A percentile compares a stretch with the other conserved stretches of the same genome.
phyloP scores from a whole-genome alignment of 2,888 invertebrate genomes.

The Drosophila helvetica region DNA sequence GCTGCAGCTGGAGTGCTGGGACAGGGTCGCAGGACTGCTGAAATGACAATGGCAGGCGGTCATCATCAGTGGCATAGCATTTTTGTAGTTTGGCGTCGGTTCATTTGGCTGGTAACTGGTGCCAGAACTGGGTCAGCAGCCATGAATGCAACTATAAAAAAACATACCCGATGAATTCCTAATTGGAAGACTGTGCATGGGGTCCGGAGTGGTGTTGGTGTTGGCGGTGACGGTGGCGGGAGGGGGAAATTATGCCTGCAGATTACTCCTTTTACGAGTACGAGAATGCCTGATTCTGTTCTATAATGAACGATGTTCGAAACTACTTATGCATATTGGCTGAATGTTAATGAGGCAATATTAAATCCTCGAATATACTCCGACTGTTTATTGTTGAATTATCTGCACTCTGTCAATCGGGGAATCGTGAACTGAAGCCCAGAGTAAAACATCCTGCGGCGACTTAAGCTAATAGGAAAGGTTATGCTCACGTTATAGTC shows the following conservation, averaged over 20 bases:
- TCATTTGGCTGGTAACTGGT: constrained; percentile 31
- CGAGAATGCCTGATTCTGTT: not conserved
- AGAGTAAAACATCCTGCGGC: too few species aligned
- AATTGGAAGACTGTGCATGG: constrained; percentile 15
- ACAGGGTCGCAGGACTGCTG: not conserved
- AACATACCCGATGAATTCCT: constrained; percentile 35
- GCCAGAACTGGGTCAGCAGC: constrained; percentile 33
- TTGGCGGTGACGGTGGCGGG: not conserved
- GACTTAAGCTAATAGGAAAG: too few species aligned
- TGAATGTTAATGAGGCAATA: too few species aligned
- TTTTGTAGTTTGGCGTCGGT: constrained; percentile 8
- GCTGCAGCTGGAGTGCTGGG: constrained; percentile 7
- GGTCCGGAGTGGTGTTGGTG: not conserved
- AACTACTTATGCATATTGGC: too few species aligned
- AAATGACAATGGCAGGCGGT: constrained; percentile 23
- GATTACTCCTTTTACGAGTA: too few species aligned
- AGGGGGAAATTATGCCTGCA: too few species aligned
- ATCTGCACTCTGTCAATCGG: too few species aligned
- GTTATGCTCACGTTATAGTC: too few species aligned
- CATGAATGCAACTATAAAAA: constrained; percentile 19
- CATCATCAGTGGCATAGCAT: constrained; percentile 27
- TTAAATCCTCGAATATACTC: too few species aligned
- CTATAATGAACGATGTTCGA: not conserved
- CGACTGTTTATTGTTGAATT: too few species aligned
- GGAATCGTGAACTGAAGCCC: too few species aligned